Evolutionary conservation across 2,888 invertebrate species (phyloP).

Genomic region (Melanostoma scalare): DNA sequence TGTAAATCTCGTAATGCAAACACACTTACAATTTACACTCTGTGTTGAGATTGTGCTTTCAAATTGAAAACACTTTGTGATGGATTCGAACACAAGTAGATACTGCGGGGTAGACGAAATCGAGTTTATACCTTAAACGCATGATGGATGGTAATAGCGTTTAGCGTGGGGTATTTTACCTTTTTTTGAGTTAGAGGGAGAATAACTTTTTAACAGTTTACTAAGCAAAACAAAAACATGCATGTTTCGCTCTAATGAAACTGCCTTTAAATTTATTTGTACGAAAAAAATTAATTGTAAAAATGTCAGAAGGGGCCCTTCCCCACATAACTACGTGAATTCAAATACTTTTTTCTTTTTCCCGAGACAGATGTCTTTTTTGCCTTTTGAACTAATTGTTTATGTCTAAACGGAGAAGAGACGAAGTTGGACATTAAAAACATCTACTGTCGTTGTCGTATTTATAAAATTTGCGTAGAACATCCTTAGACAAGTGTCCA

Average conservation of each 20-base stretch:
- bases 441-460: too few species aligned
- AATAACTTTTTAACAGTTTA: slow-evolving; percentile 56
- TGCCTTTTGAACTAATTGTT: too few species aligned
- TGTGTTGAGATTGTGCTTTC: slow-evolving; percentile 19
- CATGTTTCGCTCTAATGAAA: slow-evolving; percentile 38
- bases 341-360: too few species aligned
- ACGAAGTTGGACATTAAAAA: too few species aligned
- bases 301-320: too few species aligned
- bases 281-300: too few species aligned
- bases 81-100: slow-evolving; percentile 15
- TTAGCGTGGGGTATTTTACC: slow-evolving; percentile 12
- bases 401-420: too few species aligned
- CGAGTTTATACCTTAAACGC: slow-evolving; percentile 15
- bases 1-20: slow-evolving; percentile 39
- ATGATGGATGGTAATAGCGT: slow-evolving; percentile 24
- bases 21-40: slow-evolving; percentile 20
- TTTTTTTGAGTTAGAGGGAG: slow-evolving; percentile 37
- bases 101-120: slow-evolving; percentile 4
- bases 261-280: too few species aligned
- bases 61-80: slow-evolving; percentile 1
- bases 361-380: too few species aligned
- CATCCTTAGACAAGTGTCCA: too few species aligned
- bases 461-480: too few species aligned
- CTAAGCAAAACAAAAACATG: slow-evolving; percentile 30
- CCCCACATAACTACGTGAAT: too few species aligned